A percentile compares a stretch with the other conserved stretches of the same genome.
These are phyloP conservation scores for Mimachlamys varia DNA, from an alignment of 2,888 invertebrate species.

Conservation along the genomic window DNA sequence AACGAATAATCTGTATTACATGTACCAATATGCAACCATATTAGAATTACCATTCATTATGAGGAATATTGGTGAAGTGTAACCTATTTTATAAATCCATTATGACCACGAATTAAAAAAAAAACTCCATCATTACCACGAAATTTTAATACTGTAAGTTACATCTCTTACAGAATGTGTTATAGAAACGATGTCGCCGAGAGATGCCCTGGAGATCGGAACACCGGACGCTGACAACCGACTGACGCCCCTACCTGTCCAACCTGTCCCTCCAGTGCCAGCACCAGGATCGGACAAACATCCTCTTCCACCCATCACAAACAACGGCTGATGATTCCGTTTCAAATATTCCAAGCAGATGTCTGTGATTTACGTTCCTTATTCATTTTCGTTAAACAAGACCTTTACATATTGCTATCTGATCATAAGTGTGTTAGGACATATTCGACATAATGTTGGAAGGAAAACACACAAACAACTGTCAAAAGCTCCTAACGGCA, in stretches of 20 bases:
- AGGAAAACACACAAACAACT: too few relatives aligned
- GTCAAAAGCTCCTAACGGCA: too few relatives aligned
- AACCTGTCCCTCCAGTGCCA: neutral
- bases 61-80: too few relatives aligned
- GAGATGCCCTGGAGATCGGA: slow-evolving; percentile 13
- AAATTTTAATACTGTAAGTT: neutral
- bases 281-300: neutral
- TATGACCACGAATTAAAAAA: too few relatives aligned
- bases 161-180: neutral
- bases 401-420: neutral
- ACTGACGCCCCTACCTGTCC: neutral
- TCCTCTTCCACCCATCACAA: slow-evolving; percentile 6
- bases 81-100: too few relatives aligned
- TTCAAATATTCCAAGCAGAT: neutral
- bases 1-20: too few relatives aligned
- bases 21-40: too few relatives aligned
- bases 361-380: neutral
- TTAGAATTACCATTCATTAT: too few relatives aligned
- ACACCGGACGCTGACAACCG: neutral
- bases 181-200: neutral
- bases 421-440: neutral
- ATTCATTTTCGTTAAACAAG: neutral
- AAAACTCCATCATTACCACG: too few relatives aligned
- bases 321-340: neutral
- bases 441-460: too few relatives aligned